Base-by-base conservation (phyloP, 2,888 invertebrate species). In the Acanthoscelides obtectus region DNA sequence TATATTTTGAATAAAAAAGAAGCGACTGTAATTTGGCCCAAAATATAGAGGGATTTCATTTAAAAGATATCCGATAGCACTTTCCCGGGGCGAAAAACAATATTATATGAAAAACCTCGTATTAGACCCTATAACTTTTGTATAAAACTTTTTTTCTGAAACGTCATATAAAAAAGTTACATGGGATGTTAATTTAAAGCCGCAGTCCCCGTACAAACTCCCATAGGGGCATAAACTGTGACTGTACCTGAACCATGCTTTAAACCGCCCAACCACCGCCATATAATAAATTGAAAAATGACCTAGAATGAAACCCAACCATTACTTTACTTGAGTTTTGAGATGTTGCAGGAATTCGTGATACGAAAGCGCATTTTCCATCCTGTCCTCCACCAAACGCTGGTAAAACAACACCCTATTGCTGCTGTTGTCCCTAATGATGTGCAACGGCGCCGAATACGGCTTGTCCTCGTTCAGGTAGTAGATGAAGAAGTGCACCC, bases 321-420 rank as follows among this genome's bases (percentile, higher is more conserved):
- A n/a, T 45, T 93, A 96, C 90, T 96, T 96, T 86, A 96, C 91
- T 88, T 95, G 94, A 80, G 90, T 90, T 86, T 95, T 94, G 80
- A 97, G 88, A 88, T 98, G 97, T 87, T 99, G 98, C 85, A 99
- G 89, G 88, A 99, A 99, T 90, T 99, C 99, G 86, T 96, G 95
- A 88, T 99, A 99, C 78, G 97, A 97, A 87, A 97, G 92, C 70
- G 96, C 93, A 72, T 94, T 94, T 85, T 99, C 99, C 75, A 94
- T 92, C 81, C 98, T 89, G 87, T 99, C 99, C 86, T 99, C 99
- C 68, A 98, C 90, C 81, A 99, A 89, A 80, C 92, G 91, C 82
- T 97, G 95, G 75, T 94, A 91, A 87, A 99, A 97, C 78, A 91
- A 85, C 72, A 90, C 89, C 77, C 95, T 90, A 72, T 91, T 89